Evolutionary conservation across 2,888 invertebrate genomes (phyloP), one percentile per base, ranked within the genome.

Genomic region (Epirrhoe alternata): DNA sequence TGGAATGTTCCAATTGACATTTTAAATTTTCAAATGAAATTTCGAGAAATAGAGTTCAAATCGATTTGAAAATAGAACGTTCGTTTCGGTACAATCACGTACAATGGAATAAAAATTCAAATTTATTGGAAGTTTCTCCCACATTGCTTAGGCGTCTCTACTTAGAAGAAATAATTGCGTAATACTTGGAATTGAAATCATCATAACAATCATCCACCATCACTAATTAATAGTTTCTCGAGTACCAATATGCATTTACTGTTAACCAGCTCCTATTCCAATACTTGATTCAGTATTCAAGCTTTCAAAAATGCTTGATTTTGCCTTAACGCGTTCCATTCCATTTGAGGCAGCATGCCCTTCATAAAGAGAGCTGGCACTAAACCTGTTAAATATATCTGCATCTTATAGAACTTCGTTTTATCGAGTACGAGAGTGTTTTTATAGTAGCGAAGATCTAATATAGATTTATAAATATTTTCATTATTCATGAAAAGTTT

Each of bases 191-290:
- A 30, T 17, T 50, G 60, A 59, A 60, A 70, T 68, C 68, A 63
- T 61, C 57, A 14, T 66, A 61, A 66, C 61, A 38, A 30, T 58
- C 57, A 61, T 57, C 30, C 49, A 49, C 33, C 61, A 61, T 61
- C 62, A 61, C 64, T 71, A 62, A 68, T 60, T 60, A 33, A 33
- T 66, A 66, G 69, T 74, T 14, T 66, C 67, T 74, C 64, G 59
- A 75, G 82, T 85, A 86, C 83, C 86, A 72, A 77, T 71, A 71
- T 83, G 84, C 86, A 86, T 86, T 86, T 86, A 83, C 72, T 55
- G 17, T 24, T 8, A 33, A 12, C 38, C 12, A 35, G 8, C 35
- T n/a, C n/a, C 3, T 8, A 8, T 35, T 35, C 35, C 38, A 42
- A 38, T 10, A 42, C 12, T 12, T 12, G 1, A 35, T 42, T 42